Evolutionary conservation across 2,888 invertebrate species (phyloP).

Genomic region (Scrobipalpa atriplicella): DNA sequence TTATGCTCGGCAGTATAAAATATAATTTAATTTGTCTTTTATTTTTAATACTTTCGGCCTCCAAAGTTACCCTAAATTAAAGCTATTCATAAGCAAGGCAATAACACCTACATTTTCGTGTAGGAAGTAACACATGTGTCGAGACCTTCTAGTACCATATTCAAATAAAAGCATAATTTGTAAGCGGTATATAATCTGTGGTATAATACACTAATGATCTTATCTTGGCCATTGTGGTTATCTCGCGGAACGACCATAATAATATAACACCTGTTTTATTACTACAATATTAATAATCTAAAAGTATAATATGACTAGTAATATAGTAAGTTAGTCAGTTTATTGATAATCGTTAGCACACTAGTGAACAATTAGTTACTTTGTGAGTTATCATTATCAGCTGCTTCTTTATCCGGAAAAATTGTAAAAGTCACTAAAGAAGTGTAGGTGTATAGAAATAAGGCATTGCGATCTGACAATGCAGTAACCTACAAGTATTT

Average conservation of each 20-base stretch:
- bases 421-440: too few species aligned
- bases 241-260: slow-evolving; percentile 28
- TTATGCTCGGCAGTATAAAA: too few species aligned
- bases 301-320: not conserved
- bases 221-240: slow-evolving; percentile 8
- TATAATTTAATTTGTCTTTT: too few species aligned
- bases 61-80: slow-evolving; percentile 11
- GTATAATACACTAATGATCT: slow-evolving; percentile 10
- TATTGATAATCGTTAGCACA: too few species aligned
- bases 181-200: slow-evolving; percentile 28
- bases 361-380: too few species aligned
- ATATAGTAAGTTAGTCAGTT: not conserved
- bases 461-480: too few species aligned
- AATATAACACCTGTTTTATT: slow-evolving; percentile 39
- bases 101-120: slow-evolving; percentile 35
- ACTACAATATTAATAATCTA: not conserved
- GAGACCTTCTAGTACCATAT: slow-evolving; percentile 32
- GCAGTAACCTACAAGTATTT: too few species aligned
- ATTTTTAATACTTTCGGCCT: not conserved
- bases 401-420: too few species aligned
- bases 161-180: slow-evolving; percentile 25
- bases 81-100: slow-evolving; percentile 13
- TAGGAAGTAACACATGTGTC: slow-evolving; percentile 35
- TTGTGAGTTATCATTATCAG: too few species aligned
- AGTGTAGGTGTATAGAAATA: too few species aligned